Evolutionary conservation across 2,888 invertebrate genomes (phyloP), one percentile per base, ranked within the genome.

Genomic region (Amiota communis): DNA sequence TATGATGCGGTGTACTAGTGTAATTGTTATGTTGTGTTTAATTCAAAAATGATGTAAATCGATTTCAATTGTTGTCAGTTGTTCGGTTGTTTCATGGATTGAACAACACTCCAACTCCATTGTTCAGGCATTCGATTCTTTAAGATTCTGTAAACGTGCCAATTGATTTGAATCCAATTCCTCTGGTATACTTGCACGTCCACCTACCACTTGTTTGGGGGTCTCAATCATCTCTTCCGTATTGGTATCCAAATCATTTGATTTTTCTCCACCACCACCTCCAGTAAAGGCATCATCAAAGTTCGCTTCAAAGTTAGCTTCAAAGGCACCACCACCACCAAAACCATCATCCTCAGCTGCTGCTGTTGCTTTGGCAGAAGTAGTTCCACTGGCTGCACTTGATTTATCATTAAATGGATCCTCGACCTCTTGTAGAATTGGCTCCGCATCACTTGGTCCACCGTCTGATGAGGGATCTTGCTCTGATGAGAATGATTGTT

Each of bases 151-250:
- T 83, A 97, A 92, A 88, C 96, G 93, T 76, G 96, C 96, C 84
- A 97, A 92, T 89, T 96, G 96, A 87, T 96, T 95, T 47, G 96
- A 95, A 85, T 96, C 96, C 77, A 97, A 91, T 89, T 96, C 97
- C 90, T 96, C 96, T 56, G 96, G 96, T 88, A 96, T 95, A 83
- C 95, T 95, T 75, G 95, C 95, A 74, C 95, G 91, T 64, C 95
- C 95, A 46, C 95, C 95, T 12, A 95, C 93, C 1, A 95, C 93
- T 78, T 93, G 93, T 68, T 93, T 92, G n/a, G 94, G 93, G 23
- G 93, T 79, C 73, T 88, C 87, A 46, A 86, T 85, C 72, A 23
- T 23, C 53, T 88, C 88, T 72, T 82, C 80, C 56, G 80, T 84
- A 71, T 61, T 63, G 20, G 15, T 20, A 61, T 71, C 63, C 11